These are phyloP conservation scores for Rhinichthys osculus DNA, from an alignment of 2,797 vertebrate species.

Conservation along the genomic window DNA sequence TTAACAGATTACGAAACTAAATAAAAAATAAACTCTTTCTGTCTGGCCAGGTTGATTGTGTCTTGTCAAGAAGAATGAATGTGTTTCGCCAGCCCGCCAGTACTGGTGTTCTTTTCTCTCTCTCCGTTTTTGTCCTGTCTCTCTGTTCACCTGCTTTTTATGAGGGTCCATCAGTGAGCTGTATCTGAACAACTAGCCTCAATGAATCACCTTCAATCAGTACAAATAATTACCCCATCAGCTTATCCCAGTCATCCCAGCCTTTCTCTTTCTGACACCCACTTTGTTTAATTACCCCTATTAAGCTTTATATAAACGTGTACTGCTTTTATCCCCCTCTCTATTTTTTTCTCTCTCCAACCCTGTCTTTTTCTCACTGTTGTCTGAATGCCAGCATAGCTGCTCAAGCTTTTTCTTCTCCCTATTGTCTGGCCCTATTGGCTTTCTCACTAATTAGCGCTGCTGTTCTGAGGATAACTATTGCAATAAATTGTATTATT, in stretches of 20 bases:
- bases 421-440: constrained; percentile 9
- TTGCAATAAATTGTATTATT: not conserved
- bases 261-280: constrained; percentile 17
- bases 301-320: constrained; percentile 47
- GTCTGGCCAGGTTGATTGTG: not conserved
- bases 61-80: not conserved
- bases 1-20: not conserved
- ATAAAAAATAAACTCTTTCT: not conserved
- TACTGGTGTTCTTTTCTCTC: constrained; percentile 9
- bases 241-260: constrained; percentile 6
- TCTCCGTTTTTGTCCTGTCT: not conserved
- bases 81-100: not conserved
- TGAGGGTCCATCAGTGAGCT: constrained; percentile 39
- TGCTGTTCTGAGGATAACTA: not conserved
- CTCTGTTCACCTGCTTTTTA: constrained; percentile 9
- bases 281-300: constrained; percentile 54
- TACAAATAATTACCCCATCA: constrained; percentile 56
- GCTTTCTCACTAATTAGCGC: constrained; percentile 7
- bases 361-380: constrained; percentile 16
- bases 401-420: not conserved
- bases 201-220: constrained; percentile 44
- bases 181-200: constrained; percentile 34
- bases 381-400: constrained; percentile 23
- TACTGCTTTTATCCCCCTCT: constrained; percentile 29
- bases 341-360: not conserved